Percentiles rank a stretch among this genome's conserved stretches.
Evolutionary conservation across 2,797 vertebrate genomes (phyloP).

Genomic region (Sphenopsis melanotis): DNA sequence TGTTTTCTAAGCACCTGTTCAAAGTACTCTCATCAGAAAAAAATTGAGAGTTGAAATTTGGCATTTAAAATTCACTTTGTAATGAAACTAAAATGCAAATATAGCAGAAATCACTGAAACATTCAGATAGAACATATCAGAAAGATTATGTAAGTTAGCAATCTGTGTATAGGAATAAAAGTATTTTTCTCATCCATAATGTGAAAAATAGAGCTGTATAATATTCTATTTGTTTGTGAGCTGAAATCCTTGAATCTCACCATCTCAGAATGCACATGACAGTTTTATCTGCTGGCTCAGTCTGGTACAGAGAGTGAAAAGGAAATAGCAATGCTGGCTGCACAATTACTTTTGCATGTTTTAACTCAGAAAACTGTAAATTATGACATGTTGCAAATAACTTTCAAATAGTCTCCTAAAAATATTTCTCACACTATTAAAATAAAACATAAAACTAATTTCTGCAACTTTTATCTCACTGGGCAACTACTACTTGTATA

Average conservation of each 20-base stretch:
- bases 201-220: background rate
- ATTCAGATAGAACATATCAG: background rate
- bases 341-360: background rate
- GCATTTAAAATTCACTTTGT: background rate
- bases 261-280: background rate
- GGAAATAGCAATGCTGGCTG: background rate
- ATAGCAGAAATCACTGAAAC: background rate
- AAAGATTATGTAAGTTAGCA: background rate
- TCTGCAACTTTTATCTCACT: background rate
- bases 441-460: background rate
- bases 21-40: background rate
- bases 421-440: background rate
- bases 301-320: background rate
- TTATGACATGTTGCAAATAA: background rate
- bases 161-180: background rate
- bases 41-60: background rate
- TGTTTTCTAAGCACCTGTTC: constrained; percentile 2
- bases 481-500: background rate
- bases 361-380: constrained; percentile 12
- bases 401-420: background rate
- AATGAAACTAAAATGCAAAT: background rate
- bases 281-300: background rate
- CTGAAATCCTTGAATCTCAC: background rate
- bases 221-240: background rate
- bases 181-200: background rate